Evolutionary conservation across 35 echinoderm and acorn worm species (phyloP).

Genomic region (Apostichopus parvimensis): DNA sequence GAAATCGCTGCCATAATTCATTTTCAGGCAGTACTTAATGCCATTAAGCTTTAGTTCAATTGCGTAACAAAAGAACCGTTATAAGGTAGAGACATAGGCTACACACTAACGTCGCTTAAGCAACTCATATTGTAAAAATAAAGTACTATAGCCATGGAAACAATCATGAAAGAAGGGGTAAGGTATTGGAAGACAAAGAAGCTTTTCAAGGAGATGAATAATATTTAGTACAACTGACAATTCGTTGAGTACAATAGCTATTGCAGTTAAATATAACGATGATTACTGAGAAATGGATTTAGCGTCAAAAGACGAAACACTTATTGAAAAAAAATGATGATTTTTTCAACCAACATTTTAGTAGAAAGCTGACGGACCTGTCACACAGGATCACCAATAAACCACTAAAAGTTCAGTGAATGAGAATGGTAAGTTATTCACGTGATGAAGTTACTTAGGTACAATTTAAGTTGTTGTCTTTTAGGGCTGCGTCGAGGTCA

Average conservation of each 20-base stretch:
- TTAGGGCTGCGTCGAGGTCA: conserved; percentile 85
- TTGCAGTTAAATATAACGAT: conserved; percentile 14
- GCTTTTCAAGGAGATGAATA: conserved; percentile 1
- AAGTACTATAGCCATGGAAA: conserved; percentile 1
- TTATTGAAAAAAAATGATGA: background rate
- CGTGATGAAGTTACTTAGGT: background rate
- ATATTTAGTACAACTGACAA: background rate
- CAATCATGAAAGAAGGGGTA: background rate
- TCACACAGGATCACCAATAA: conserved; percentile 35
- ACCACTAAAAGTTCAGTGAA: background rate
- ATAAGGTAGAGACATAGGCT: no score
- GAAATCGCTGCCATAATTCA: no score
- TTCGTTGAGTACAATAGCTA: background rate
- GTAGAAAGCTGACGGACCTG: conserved; percentile 37
- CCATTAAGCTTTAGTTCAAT: no score
- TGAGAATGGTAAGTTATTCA: background rate
- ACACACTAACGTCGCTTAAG: no score
- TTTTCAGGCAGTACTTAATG: no score
- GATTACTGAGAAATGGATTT: conserved; percentile 2
- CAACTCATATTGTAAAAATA: background rate
- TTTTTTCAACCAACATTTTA: background rate
- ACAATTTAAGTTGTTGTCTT: conserved; percentile 62
- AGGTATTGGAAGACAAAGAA: conserved; percentile 41
- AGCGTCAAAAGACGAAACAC: conserved; percentile 34
- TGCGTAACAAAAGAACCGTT: no score